Base-by-base conservation (phyloP, 2,888 invertebrate genomes). In the Nomada ferruginata region DNA sequence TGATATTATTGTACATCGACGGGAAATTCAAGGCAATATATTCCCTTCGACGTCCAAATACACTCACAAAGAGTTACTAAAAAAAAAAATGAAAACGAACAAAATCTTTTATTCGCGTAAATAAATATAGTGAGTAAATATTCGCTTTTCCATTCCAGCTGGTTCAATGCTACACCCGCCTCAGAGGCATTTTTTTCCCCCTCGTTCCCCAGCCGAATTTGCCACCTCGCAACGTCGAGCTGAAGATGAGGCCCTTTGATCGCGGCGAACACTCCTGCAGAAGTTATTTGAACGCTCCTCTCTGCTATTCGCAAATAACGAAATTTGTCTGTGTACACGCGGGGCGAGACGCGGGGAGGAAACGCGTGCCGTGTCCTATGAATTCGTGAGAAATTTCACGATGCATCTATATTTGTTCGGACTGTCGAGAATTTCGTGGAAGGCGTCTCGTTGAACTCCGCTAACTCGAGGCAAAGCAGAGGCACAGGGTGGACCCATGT, bases 371-470 rank as follows among this genome's bases (percentile, higher is more conserved):
- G 44, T 23, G 59, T 59, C 60, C 64, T 59, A 73, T 11, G 72
- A 74, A 70, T 80, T 60, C 80, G 64, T 75, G 69, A 60, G 81
- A 73, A 82, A 80, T 79, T 81, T 66, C 76, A 64, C 76, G 66
- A 69, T 65, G 81, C 65, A 69, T 63, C 76, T 69, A 63, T 76
- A 69, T 76, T 73, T 76, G 76, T 76, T 71, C 64, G 11, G 53
- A 42, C 59, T 73, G 76, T 73, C 64, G 69, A 60, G 65, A 83
- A 64, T 63, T 81, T 82, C 76, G 76, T 71, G 60, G 68, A 82
- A 69, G 65, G 23, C 64, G 60, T 65, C 57, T 64, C 57, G 73
- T 74, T 47, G 78, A 83, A 60, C 70, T 65, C 44, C 74, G 71
- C 52, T 23, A 20, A 18, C 10, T 63, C 44, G 47, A 36, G 66